A percentile compares a stretch with the other conserved stretches of the same genome.
These are phyloP conservation scores for Eubucco bourcierii DNA, from an alignment of 2,113 vertebrate species.

Conservation along the genomic window DNA sequence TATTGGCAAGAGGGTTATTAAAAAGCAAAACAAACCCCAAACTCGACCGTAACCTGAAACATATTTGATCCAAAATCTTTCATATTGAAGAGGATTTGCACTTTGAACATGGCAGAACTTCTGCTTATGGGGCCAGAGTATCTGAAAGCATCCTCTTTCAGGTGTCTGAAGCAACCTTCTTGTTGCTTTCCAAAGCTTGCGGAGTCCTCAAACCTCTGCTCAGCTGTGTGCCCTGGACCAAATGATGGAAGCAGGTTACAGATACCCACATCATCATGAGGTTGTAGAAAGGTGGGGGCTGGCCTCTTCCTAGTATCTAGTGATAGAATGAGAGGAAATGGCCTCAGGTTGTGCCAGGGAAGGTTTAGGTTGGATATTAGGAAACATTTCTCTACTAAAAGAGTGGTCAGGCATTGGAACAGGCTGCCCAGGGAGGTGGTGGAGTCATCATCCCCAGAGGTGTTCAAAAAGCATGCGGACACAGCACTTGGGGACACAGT, in stretches of 20 bases:
- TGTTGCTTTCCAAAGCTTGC: background rate
- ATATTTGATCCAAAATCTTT: background rate
- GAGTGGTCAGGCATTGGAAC: too few species aligned
- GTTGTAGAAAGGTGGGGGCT: too few species aligned
- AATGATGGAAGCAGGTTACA: background rate
- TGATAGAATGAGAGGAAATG: too few species aligned
- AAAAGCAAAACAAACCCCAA: conserved; percentile 18
- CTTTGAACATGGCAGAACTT: background rate
- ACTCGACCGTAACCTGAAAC: background rate
- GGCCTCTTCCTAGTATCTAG: too few species aligned
- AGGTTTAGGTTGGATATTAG: too few species aligned
- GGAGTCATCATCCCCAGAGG: too few species aligned
- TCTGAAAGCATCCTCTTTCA: background rate
- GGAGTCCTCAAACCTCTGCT: background rate
- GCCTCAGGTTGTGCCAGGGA: too few species aligned
- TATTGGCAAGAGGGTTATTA: background rate
- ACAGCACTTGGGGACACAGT: too few species aligned
- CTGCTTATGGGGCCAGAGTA: background rate
- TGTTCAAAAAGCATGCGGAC: too few species aligned
- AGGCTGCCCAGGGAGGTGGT: too few species aligned
- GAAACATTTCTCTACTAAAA: too few species aligned
- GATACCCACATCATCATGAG: background rate
- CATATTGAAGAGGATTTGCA: background rate
- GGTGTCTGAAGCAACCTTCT: background rate
- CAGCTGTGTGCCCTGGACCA: background rate